phyloP scores from a whole-genome alignment of 2,888 invertebrate species.

The Orchestes rusci region DNA sequence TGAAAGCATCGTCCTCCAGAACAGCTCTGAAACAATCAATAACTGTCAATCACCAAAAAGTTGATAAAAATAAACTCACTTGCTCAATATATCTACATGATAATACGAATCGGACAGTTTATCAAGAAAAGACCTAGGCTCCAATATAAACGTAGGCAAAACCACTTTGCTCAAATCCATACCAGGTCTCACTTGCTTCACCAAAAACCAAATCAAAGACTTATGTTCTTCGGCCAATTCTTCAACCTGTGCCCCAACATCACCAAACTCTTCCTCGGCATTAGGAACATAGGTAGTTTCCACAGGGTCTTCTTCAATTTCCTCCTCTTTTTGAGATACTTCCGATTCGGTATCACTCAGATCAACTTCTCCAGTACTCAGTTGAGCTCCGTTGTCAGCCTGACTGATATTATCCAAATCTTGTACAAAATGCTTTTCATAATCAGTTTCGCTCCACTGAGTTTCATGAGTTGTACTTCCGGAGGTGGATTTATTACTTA shows the following conservation, averaged over 20 bases:
- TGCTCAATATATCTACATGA: slow-evolving; percentile 80
- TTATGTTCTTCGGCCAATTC: slow-evolving; percentile 93
- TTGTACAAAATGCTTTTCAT: slow-evolving; percentile 86
- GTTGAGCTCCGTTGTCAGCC: slow-evolving; percentile 53
- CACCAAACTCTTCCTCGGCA: slow-evolving; percentile 55
- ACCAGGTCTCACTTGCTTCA: slow-evolving; percentile 92
- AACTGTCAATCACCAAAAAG: slow-evolving; percentile 26
- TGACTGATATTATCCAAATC: slow-evolving; percentile 68
- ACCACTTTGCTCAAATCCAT: slow-evolving; percentile 95
- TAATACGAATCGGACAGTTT: slow-evolving; percentile 91
- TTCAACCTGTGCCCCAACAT: slow-evolving; percentile 47
- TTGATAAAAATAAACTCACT: slow-evolving; percentile 50
- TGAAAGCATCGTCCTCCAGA: slow-evolving; percentile 78
- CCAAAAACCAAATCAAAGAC: slow-evolving; percentile 86
- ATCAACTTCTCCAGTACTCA: slow-evolving; percentile 47
- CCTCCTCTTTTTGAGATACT: slow-evolving; percentile 50
- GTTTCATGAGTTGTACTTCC: slow-evolving; percentile 54
- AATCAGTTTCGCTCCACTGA: slow-evolving; percentile 79
- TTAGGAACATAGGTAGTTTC: slow-evolving; percentile 56
- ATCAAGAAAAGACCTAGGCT: slow-evolving; percentile 89
- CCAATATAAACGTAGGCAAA: slow-evolving; percentile 88
- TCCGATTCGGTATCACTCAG: slow-evolving; percentile 59
- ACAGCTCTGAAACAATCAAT: slow-evolving; percentile 79
- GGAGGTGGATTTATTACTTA: slow-evolving; percentile 45
- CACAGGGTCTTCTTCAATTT: slow-evolving; percentile 45